Evolutionary conservation across 2,888 invertebrate species (phyloP), one percentile per base, ranked within the genome.

Genomic region (Rutpela maculata): DNA sequence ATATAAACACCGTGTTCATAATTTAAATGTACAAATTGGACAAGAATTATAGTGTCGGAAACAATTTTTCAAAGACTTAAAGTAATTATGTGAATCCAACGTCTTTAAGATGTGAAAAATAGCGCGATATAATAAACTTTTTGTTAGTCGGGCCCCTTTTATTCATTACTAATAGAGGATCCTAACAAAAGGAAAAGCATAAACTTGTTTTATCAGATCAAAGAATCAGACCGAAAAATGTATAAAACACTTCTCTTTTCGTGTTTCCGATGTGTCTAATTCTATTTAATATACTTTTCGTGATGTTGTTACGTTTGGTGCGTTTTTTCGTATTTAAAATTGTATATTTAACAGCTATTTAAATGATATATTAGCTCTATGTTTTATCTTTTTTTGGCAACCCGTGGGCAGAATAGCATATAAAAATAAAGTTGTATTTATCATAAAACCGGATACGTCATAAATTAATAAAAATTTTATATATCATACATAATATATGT

Each of bases 21-120:
- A 65, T 65, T 65, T 65, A 43, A 65, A 65, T 65, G 65, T 60
- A 70, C 62, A 57, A 70, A 59, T 70, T 43, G 60, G 60, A 60
- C 60, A 70, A 43, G 70, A 70, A 70, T 60, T 70, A 70, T 35
- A 60, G 59, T 43, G 70, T 70, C 70, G 70, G 70, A 70, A 70
- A 60, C 57, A 43, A 70, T 62, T 38, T 60, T 70, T 70, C 70
- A 60, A 57, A 70, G 43, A 59, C 60, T 19, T n/a, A 65, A 31
- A 65, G 57, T 70, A 70, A 70, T 70, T 70, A 70, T 59, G 22
- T 60, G 70, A 43, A 70, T 70, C 70, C 60, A 26, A 19, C 70
- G 70, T 18, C 19, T 70, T 70, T 50, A 60, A 70, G 70, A 38
- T 62, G 70, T 70, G 70, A 70, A 70, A 70, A 70, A 70, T 60